Percentiles rank a stretch among this genome's conserved stretches.
Evolutionary conservation across 2,888 invertebrate species (phyloP).

Genomic region (Thecophora atra): DNA sequence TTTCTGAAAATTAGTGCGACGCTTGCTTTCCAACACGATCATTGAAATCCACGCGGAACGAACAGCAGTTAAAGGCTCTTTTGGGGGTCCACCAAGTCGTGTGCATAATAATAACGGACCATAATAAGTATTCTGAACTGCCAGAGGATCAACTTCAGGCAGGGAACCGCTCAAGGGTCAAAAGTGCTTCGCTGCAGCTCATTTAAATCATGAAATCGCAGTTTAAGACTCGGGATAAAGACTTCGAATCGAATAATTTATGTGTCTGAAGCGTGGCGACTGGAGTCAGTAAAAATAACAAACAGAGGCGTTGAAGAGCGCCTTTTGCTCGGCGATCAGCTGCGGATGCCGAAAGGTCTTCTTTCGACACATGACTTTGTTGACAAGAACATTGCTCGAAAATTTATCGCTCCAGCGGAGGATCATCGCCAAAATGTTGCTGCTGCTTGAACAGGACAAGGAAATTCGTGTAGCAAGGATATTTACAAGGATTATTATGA

Average conservation of each 20-base stretch:
- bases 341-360: background rate
- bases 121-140: slow-evolving; percentile 48
- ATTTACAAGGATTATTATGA: slow-evolving; percentile 31
- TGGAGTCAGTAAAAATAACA: slow-evolving; percentile 14
- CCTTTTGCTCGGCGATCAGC: slow-evolving; percentile 39
- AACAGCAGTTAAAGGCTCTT: background rate
- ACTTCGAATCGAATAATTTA: slow-evolving; percentile 29
- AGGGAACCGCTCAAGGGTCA: slow-evolving; percentile 45
- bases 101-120: slow-evolving; percentile 61
- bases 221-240: slow-evolving; percentile 16
- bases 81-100: slow-evolving; percentile 28
- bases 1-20: slow-evolving; percentile 46
- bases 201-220: slow-evolving; percentile 29
- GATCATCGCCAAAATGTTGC: background rate
- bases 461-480: slow-evolving; percentile 7
- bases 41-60: background rate
- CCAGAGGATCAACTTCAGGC: background rate
- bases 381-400: slow-evolving; percentile 48
- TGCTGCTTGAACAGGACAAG: slow-evolving; percentile 3
- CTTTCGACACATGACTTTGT: slow-evolving; percentile 55
- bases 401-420: slow-evolving; percentile 24
- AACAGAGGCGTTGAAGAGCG: slow-evolving; percentile 32
- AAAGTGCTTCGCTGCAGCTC: slow-evolving; percentile 52
- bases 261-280: slow-evolving; percentile 25
- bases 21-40: slow-evolving; percentile 44